Conservation (phyloP, 2,113 vertebrate genomes). For the Hippocampus abdominalis region DNA sequence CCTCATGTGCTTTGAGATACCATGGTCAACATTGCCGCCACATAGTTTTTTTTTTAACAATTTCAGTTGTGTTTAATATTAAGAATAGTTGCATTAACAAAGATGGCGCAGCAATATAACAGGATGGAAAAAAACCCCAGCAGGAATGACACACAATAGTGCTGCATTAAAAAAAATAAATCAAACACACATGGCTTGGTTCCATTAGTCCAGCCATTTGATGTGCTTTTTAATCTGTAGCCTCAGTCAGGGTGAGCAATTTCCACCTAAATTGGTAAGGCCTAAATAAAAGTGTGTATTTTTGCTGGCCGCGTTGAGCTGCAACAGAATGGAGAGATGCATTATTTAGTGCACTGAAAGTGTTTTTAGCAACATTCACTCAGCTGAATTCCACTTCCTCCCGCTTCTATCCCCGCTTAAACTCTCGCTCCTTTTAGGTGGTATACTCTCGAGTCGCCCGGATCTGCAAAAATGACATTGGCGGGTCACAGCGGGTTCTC, state of each 20-base stretch:
- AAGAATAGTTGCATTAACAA: constrained; percentile 12
- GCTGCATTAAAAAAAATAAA: background rate
- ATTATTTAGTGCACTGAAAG: constrained; percentile 63
- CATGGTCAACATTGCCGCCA: background rate
- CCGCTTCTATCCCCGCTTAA: constrained; percentile 26
- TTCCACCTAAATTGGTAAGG: constrained; percentile 26
- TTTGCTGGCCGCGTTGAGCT: background rate
- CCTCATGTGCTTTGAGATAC: background rate
- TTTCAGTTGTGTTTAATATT: constrained; percentile 21
- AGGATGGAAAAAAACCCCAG: background rate
- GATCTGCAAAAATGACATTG: constrained; percentile 97
- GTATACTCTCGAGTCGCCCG: constrained; percentile 97
- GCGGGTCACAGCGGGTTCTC: constrained; percentile 94
- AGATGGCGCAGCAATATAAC: background rate
- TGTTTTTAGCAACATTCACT: constrained; percentile 52
- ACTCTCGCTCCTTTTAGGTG: constrained; percentile 69
- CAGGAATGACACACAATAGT: background rate
- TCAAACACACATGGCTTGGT: constrained; percentile 15
- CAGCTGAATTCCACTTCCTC: constrained; percentile 27
- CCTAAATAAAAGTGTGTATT: constrained; percentile 24
- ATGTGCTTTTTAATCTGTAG: constrained; percentile 9
- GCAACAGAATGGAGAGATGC: constrained; percentile 51
- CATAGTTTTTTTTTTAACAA: no score
- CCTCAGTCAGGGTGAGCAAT: constrained; percentile 23
- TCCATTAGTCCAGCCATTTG: constrained; percentile 9